Base-by-base conservation (phyloP, 2,888 invertebrate genomes). In the Nephrocerus scutellatus region DNA sequence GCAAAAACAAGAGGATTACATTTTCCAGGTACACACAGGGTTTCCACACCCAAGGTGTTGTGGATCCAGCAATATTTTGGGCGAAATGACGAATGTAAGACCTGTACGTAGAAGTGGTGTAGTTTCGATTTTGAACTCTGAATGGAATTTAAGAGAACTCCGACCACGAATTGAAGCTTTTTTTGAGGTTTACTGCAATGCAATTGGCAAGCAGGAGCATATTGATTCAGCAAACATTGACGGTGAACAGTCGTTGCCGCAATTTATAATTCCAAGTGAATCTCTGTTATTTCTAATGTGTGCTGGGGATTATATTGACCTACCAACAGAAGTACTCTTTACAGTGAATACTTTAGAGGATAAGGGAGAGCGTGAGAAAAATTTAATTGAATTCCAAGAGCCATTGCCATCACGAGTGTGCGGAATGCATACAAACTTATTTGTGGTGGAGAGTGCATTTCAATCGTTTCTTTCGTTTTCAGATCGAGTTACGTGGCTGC, bases 351-450 rank as follows among this genome's bases (percentile, higher is more conserved):
- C 55, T 9, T 14, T 33, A 1, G 37, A 39, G 1, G 47, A 33
- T 2, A 34, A 30, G 1, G 20, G 19, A 2, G 23, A 23, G 1
- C 28, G 25, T 12, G 38, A 29, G 0, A 31, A 43, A 10, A 57
- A 54, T 31, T 33, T 33, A 6, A 33, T 65, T 2, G 39, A 53
- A 7, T 60, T 66, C n/a, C 35, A 58, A 5, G 29, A 47, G 2
- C 57, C 60, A 0, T 30, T 66, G n/a, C 65, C 65, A 0, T 40
- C 61, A 0, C 49, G 57, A 5, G 47, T 53, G 10, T 54, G 54
- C 10, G 64, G 66, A 2, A 56, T 59, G 51, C 60, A 65, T 33
- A 62, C 61, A 3, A 54, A 55, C 19, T 52, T 49, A 14, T 41
- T 46, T 4, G 25, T 65, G 2, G 14, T 56, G 2, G 44, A 49